Percentiles rank a stretch among this genome's conserved stretches.
These are phyloP conservation scores for Apantesis nais DNA, from an alignment of 2,888 invertebrate genomes.

Conservation along the genomic window DNA sequence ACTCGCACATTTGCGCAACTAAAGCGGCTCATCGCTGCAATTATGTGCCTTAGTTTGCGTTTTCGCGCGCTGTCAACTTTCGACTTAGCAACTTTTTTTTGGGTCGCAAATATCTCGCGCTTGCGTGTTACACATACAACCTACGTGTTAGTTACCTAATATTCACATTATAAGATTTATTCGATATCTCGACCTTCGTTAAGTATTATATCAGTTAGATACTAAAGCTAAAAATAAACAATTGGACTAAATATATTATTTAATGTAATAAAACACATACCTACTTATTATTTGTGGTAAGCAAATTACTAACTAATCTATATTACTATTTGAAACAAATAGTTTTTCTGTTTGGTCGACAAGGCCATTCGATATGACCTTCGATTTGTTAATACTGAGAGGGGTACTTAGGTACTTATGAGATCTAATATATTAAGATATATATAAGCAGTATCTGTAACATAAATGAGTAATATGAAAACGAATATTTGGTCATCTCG, in stretches of 20 bases:
- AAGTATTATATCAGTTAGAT: conserved; percentile 60
- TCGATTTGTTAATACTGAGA: conserved; percentile 11
- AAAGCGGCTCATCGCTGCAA: conserved; percentile 64
- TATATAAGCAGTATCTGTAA: not conserved
- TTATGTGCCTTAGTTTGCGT: conserved; percentile 60
- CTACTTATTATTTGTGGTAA: conserved; percentile 32
- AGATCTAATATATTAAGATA: not conserved
- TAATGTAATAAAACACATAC: conserved; percentile 24
- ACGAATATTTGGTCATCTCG: not conserved
- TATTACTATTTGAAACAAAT: conserved; percentile 33
- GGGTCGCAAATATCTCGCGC: conserved; percentile 51
- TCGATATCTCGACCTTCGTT: conserved; percentile 64
- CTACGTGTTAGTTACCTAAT: conserved; percentile 52
- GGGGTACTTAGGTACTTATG: conserved; percentile 11
- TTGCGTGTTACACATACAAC: conserved; percentile 45
- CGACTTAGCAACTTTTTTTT: conserved; percentile 59
- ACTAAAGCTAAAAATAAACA: conserved; percentile 24
- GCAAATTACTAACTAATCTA: conserved; percentile 32
- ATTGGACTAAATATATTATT: conserved; percentile 10
- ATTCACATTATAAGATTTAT: conserved; percentile 56
- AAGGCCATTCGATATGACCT: conserved; percentile 26
- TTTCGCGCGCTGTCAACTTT: conserved; percentile 66
- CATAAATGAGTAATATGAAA: not conserved
- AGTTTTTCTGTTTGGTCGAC: conserved; percentile 21
- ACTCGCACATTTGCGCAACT: conserved; percentile 76